phyloP scores from a whole-genome alignment of 2,888 invertebrate genomes.

The Tachina lurida region DNA sequence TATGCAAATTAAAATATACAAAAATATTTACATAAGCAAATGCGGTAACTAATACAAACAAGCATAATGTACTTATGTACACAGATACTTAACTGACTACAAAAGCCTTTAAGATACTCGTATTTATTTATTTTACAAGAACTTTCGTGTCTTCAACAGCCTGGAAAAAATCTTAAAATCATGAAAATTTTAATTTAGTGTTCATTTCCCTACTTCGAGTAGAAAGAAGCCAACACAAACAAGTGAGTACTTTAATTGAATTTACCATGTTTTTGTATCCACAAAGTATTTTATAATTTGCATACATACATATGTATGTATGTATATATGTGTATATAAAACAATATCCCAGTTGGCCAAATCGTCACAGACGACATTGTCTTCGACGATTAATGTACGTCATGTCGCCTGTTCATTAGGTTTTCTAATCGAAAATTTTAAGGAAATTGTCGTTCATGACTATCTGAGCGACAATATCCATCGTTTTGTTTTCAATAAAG shows the following conservation, averaged over 20 bases:
- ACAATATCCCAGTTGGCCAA: too few relatives aligned
- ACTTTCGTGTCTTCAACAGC: not conserved
- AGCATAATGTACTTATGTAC: not conserved
- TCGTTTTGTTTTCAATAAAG: too few relatives aligned
- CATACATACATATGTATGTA: too few relatives aligned
- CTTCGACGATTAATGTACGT: too few relatives aligned
- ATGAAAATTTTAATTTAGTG: not conserved
- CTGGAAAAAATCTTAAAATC: too few relatives aligned
- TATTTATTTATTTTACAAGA: not conserved
- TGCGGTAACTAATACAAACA: not conserved
- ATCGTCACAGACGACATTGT: too few relatives aligned
- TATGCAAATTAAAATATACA: constrained; percentile 13
- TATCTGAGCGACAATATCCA: too few relatives aligned
- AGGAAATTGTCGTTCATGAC: too few relatives aligned
- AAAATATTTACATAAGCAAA: constrained; percentile 9
- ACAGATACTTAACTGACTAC: not conserved
- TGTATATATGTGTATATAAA: not conserved
- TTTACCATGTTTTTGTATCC: constrained; percentile 3
- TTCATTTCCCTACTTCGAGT: not conserved
- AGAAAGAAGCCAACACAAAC: too few relatives aligned
- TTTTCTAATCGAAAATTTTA: too few relatives aligned
- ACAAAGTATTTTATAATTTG: not conserved
- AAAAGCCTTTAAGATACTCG: not conserved
- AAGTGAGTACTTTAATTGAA: constrained; percentile 24
- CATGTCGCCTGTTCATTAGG: too few relatives aligned